Percentiles rank a stretch among this genome's conserved stretches.
phyloP scores from a whole-genome alignment of 2,113 vertebrate species.

The Kryptolebias marmoratus region DNA sequence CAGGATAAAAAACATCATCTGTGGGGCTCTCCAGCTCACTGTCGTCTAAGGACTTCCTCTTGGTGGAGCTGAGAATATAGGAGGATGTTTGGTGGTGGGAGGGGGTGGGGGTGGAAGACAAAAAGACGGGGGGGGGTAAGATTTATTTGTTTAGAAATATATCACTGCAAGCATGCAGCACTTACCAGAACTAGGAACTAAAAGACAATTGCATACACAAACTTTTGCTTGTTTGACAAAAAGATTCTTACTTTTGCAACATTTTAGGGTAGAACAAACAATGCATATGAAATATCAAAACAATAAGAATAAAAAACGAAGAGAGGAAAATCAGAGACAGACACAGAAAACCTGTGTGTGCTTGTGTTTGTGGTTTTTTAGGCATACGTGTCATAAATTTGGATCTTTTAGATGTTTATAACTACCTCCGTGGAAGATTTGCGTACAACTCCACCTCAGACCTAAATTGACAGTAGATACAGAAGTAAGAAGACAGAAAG shows the following conservation, averaged over 20 bases:
- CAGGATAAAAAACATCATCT: conserved; percentile 90
- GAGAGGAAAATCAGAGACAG: conserved; percentile 44
- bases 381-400: conserved; percentile 32
- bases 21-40: conserved; percentile 92
- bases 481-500: conserved; percentile 57
- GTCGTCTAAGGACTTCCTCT: conserved; percentile 92
- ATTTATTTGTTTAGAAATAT: not conserved
- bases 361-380: conserved; percentile 32
- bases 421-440: conserved; percentile 83
- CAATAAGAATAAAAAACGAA: conserved; percentile 42
- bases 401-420: conserved; percentile 61
- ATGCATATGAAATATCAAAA: conserved; percentile 29
- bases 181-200: conserved; percentile 1
- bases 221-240: conserved; percentile 18
- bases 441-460: conserved; percentile 84
- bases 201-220: conserved; percentile 3
- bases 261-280: conserved; percentile 29
- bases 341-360: conserved; percentile 21
- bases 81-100: conserved; percentile 25
- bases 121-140: conserved; percentile 9
- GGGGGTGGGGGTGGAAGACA: conserved; percentile 8
- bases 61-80: conserved; percentile 82
- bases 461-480: conserved; percentile 74
- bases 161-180: not conserved
- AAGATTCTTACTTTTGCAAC: conserved; percentile 1